Evolutionary conservation across 2,888 invertebrate species (phyloP).

Genomic region (Drosophila multiciliata): DNA sequence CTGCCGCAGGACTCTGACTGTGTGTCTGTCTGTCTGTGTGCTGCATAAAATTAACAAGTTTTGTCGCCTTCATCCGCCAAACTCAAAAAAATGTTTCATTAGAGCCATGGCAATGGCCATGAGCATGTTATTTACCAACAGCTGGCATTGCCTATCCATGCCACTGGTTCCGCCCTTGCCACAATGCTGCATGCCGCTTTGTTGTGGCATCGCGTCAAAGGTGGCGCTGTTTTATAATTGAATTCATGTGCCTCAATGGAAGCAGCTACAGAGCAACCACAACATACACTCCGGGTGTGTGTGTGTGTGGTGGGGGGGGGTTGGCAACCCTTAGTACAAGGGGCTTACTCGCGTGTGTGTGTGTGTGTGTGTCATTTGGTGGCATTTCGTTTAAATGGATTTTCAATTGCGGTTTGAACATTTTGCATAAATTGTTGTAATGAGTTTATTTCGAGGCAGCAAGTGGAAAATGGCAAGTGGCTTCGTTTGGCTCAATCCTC

Average conservation of each 20-base stretch:
- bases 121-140: slow-evolving; percentile 65
- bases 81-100: slow-evolving; percentile 70
- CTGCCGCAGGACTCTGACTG: slow-evolving; percentile 37
- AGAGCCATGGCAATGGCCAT: slow-evolving; percentile 55
- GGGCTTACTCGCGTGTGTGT: slow-evolving; percentile 9
- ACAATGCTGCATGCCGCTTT: slow-evolving; percentile 34
- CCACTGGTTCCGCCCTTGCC: neutral
- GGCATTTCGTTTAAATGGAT: slow-evolving; percentile 83
- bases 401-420: slow-evolving; percentile 83
- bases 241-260: slow-evolving; percentile 84
- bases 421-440: slow-evolving; percentile 83
- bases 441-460: slow-evolving; percentile 73
- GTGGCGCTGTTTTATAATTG: slow-evolving; percentile 82
- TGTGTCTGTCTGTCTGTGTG: slow-evolving; percentile 37
- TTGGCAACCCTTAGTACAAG: slow-evolving; percentile 29
- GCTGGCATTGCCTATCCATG: slow-evolving; percentile 37
- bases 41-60: slow-evolving; percentile 83
- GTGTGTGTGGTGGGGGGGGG: neutral
- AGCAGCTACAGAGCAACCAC: slow-evolving; percentile 53
- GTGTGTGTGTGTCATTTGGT: slow-evolving; percentile 38
- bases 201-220: slow-evolving; percentile 64
- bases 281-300: slow-evolving; percentile 22
- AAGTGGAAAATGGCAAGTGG: slow-evolving; percentile 74
- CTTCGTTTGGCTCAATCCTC: slow-evolving; percentile 52
- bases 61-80: slow-evolving; percentile 25